phyloP scores from a whole-genome alignment of 2,888 invertebrate genomes.

The Hydraecia micacea region DNA sequence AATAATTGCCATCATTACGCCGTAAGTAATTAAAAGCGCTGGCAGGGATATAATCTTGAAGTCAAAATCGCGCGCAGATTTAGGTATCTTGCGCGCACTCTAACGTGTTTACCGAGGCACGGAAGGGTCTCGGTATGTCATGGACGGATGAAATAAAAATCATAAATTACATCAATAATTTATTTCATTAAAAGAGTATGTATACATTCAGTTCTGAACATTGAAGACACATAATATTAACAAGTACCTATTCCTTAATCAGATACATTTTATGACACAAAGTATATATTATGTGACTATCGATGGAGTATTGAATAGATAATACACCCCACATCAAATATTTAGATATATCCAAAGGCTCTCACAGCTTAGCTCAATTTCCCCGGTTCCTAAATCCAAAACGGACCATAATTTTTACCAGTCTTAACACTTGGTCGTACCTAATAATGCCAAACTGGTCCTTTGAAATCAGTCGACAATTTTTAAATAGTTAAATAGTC shows the following conservation, averaged over 20 bases:
- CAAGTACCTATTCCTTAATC: not conserved
- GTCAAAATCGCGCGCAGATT: too few species aligned
- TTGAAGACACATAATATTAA: constrained; percentile 28
- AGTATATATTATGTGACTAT: not conserved
- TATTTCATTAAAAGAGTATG: constrained; percentile 42
- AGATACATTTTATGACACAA: constrained; percentile 31
- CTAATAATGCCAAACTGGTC: constrained; percentile 18
- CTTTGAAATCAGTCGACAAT: constrained; percentile 25
- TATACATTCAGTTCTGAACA: constrained; percentile 29
- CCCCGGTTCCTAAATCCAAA: constrained; percentile 18
- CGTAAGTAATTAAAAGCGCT: too few species aligned
- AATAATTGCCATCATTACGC: too few species aligned
- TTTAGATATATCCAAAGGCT: constrained; percentile 15
- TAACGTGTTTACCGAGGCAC: not conserved
- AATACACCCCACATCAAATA: constrained; percentile 6
- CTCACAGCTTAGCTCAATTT: constrained; percentile 17
- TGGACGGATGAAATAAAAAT: constrained; percentile 15
- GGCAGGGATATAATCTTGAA: too few species aligned
- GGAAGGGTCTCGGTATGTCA: not conserved
- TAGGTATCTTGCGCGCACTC: too few species aligned
- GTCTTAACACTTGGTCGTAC: constrained; percentile 38
- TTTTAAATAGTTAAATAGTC: constrained; percentile 29
- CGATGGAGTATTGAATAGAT: not conserved
- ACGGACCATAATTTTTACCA: constrained; percentile 33
- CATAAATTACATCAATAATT: constrained; percentile 34